Evolutionary conservation across 1,140 invertebrate species (phyloP), one percentile per base, ranked within the genome.

Genomic region (Chironomus striatipennis): DNA sequence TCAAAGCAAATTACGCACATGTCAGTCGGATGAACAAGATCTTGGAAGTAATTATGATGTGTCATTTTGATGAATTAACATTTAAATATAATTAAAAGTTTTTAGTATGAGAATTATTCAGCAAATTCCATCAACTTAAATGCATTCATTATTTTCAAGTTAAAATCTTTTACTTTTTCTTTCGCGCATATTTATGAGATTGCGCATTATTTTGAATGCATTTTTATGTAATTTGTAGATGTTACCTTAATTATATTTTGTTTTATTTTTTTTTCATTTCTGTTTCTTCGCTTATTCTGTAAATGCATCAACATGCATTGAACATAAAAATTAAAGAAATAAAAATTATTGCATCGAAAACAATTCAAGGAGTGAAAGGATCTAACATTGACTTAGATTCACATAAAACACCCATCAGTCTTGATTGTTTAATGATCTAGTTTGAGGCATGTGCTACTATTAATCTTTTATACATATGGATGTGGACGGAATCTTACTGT

Each of bases 301-400:
- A 34, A 34, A 34, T 34, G 24, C 24, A 34, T 34, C 24, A 34
- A n/a, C 47, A n/a, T 57, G 47, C 18, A 70, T 18, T 70, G 65
- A 18, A 18, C 65, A 70, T 70, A 34, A 34, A 34, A 34, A 34
- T 21, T 70, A 70, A 57, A 17, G n/a, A n/a, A n/a, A n/a, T n/a
- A 70, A 17, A 18, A 21, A n/a, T 17, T 67, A 70, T 70, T 18
- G 18, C n/a, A 57, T 15, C n/a, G 12, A 15, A 70, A 70, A 70
- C 65, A 70, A 70, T 70, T 70, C 65, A 70, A 70, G 65, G 65
- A 70, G 65, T 70, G 65, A 70, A 70, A 70, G 65, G 65, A 70
- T 21, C 17, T 70, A 20, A 17, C 65, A 70, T 70, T 70, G 65
- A 70, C 65, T 70, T 21, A 18, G 18, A 20, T 70, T 70, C 18